Percentiles rank a stretch among this genome's conserved stretches.
phyloP scores from a whole-genome alignment of 2,797 vertebrate species.

The Gadopsis bispinosus region DNA sequence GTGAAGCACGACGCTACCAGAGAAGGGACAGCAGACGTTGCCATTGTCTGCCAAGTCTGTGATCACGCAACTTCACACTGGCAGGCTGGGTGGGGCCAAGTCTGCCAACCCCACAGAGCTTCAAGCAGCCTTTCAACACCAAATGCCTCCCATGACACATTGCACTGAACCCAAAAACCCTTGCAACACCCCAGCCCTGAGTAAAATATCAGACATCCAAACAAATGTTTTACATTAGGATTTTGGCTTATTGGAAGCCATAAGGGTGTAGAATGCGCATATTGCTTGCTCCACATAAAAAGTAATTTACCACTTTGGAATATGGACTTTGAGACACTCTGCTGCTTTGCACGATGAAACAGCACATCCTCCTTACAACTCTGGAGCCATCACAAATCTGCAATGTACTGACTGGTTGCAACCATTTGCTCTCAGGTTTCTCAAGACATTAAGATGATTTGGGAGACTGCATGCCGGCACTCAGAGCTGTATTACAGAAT shows the following conservation, averaged over 20 bases:
- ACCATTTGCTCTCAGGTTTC: constrained; percentile 58
- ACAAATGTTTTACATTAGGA: too few species aligned
- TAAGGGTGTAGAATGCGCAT: background rate
- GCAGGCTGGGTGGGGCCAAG: constrained; percentile 20
- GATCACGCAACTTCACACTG: constrained; percentile 69
- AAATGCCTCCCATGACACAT: constrained; percentile 44
- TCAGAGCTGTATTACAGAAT: constrained; percentile 34
- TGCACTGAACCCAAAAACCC: constrained; percentile 21
- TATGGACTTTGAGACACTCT: constrained; percentile 6
- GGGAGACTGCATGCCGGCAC: constrained; percentile 6
- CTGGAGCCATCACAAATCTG: constrained; percentile 23
- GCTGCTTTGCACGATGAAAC: constrained; percentile 30
- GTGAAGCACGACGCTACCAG: constrained; percentile 20
- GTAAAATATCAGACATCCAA: constrained; percentile 8
- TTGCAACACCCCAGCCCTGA: constrained; percentile 10
- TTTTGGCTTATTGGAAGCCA: background rate
- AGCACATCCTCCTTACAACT: background rate
- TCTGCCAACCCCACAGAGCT: constrained; percentile 42
- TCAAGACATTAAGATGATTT: constrained; percentile 37
- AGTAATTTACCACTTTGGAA: background rate
- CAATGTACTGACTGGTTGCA: constrained; percentile 16
- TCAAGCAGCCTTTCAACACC: constrained; percentile 62
- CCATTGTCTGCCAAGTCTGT: constrained; percentile 54
- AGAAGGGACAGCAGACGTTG: constrained; percentile 23
- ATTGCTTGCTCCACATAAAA: background rate